These are phyloP conservation scores for Galemys pyrenaicus DNA, from an alignment of 2,113 vertebrate genomes.

Conservation along the genomic window DNA sequence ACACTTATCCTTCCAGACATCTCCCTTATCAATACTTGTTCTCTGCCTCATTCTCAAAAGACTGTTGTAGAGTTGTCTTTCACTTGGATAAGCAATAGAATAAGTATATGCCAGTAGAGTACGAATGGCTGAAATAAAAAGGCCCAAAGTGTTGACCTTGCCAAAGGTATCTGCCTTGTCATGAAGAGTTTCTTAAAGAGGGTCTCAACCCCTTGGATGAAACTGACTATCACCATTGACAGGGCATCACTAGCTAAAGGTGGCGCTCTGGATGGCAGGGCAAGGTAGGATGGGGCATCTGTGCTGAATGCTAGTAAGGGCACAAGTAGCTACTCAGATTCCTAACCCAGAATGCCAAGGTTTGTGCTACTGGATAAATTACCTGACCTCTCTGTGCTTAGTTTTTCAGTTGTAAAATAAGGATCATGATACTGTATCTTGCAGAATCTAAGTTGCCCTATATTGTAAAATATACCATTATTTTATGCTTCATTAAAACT, in stretches of 20 bases:
- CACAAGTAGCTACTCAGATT: not conserved
- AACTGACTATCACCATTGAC: not conserved
- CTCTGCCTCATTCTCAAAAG: not conserved
- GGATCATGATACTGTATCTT: not conserved
- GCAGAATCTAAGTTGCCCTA: not conserved
- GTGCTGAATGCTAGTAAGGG: not conserved
- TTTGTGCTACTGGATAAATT: not conserved
- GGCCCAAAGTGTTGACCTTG: not conserved
- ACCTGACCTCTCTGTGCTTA: not conserved
- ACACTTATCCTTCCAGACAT: not conserved
- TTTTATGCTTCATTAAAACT: not conserved
- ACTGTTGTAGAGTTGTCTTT: constrained; percentile 29
- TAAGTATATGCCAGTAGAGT: constrained; percentile 22
- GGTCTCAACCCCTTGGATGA: not conserved
- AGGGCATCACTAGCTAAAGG: not conserved
- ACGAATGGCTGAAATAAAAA: not conserved
- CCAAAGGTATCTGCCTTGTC: not conserved
- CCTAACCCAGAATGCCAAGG: not conserved
- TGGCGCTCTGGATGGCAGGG: not conserved
- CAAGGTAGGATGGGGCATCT: not conserved
- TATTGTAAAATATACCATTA: not conserved
- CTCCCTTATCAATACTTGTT: not conserved
- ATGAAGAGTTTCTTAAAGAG: not conserved
- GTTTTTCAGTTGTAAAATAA: not conserved
- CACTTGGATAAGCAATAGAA: constrained; percentile 6